Percentiles rank a stretch among this genome's conserved stretches.
phyloP scores from a whole-genome alignment of 2,888 invertebrate species.

The Perdita meconis region DNA sequence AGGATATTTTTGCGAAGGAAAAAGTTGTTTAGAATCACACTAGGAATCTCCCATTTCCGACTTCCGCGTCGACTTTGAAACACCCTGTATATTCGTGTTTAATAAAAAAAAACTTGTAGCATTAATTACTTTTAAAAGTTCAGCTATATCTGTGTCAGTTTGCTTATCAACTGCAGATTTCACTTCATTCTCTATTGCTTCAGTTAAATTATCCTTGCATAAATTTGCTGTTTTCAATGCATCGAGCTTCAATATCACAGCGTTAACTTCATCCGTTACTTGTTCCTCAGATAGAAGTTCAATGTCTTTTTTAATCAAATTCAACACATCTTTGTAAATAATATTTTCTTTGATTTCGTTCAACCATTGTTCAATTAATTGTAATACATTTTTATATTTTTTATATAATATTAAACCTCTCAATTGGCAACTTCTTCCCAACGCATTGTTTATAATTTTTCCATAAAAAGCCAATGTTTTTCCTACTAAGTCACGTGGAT shows the following conservation, averaged over 20 bases:
- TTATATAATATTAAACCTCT: constrained; percentile 89
- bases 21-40: too few species aligned
- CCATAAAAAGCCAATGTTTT: constrained; percentile 91
- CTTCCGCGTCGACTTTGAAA: too few species aligned
- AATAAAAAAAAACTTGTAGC: neutral
- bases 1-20: too few species aligned
- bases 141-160: constrained; percentile 86
- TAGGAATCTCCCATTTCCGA: too few species aligned
- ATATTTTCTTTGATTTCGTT: constrained; percentile 71
- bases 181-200: constrained; percentile 85
- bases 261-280: constrained; percentile 76
- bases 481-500: constrained; percentile 90
- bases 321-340: constrained; percentile 83
- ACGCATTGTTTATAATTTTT: constrained; percentile 84
- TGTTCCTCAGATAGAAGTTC: constrained; percentile 74
- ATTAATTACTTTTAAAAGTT: constrained; percentile 85
- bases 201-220: constrained; percentile 81
- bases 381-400: constrained; percentile 87
- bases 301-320: constrained; percentile 81
- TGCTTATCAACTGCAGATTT: constrained; percentile 86
- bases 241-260: constrained; percentile 35
- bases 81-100: constrained; percentile 22
- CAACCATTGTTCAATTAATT: constrained; percentile 78
- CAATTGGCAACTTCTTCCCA: constrained; percentile 87
- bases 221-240: constrained; percentile 61